A percentile compares a stretch with the other conserved stretches of the same genome.
These are phyloP conservation scores for Frieseomelitta varia DNA, from an alignment of 1,140 invertebrate genomes.

Conservation along the genomic window DNA sequence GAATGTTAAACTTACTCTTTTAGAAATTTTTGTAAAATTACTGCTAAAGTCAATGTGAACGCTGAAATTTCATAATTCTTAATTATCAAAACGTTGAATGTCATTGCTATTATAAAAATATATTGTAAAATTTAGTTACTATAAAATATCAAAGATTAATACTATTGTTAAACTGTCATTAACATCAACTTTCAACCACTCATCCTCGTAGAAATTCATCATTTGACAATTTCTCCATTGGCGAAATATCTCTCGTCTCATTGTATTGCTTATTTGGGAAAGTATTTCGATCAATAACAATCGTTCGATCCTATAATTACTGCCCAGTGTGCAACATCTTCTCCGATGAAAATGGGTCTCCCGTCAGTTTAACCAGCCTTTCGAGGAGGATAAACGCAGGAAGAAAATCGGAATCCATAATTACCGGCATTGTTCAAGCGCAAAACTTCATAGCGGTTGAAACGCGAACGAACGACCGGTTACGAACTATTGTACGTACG, in stretches of 20 bases:
- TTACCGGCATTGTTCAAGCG: conserved; percentile 48
- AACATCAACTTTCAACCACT: too few relatives aligned
- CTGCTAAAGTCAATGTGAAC: too few relatives aligned
- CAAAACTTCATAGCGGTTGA: not conserved
- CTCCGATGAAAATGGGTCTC: not conserved
- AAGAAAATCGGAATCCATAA: conserved; percentile 50
- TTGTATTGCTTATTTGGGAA: not conserved
- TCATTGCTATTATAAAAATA: too few relatives aligned
- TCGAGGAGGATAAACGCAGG: conserved; percentile 21
- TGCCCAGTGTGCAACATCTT: not conserved
- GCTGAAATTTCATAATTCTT: too few relatives aligned
- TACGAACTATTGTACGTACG: conserved; percentile 64
- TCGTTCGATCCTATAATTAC: not conserved
- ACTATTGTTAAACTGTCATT: too few relatives aligned
- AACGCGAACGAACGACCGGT: conserved; percentile 23
- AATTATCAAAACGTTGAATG: too few relatives aligned
- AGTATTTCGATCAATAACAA: not conserved
- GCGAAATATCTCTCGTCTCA: not conserved
- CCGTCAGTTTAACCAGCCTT: not conserved
- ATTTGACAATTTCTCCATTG: accelerated
- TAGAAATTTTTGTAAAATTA: not conserved
- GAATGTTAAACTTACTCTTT: not conserved
- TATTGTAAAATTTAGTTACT: too few relatives aligned
- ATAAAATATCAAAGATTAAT: too few relatives aligned
- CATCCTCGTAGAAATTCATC: not conserved